A percentile compares a stretch with the other conserved stretches of the same genome.
Conservation (phyloP, 1,140 invertebrate genomes). For the Leptinotarsa undecemlineata region DNA sequence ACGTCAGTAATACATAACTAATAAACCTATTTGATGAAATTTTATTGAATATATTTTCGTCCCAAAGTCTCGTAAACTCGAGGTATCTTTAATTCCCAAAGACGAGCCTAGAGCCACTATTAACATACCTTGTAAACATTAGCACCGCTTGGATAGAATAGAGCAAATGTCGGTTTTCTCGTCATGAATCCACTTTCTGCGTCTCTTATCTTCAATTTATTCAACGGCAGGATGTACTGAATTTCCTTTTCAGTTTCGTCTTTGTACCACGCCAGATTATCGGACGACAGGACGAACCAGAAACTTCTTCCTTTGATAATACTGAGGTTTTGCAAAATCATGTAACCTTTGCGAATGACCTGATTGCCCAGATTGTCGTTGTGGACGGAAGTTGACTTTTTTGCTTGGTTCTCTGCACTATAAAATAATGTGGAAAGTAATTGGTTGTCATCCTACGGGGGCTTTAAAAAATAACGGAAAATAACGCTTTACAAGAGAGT, state of each 20-base stretch:
- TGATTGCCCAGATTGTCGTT: conserved; percentile 89
- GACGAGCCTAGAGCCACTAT: too few relatives aligned
- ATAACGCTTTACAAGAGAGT: too few relatives aligned
- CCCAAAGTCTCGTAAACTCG: too few relatives aligned
- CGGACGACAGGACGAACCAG: conserved; percentile 99
- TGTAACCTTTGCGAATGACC: conserved; percentile 98
- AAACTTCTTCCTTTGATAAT: conserved; percentile 96
- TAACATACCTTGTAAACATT: conserved; percentile 87
- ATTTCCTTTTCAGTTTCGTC: conserved; percentile 99
- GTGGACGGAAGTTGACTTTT: conserved; percentile 84
- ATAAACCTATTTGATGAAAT: too few relatives aligned
- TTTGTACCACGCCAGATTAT: conserved; percentile 98
- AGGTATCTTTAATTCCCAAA: too few relatives aligned
- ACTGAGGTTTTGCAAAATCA: conserved; percentile 96
- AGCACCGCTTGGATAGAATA: conserved; percentile 95
- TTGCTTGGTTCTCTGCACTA: conserved; percentile 95
- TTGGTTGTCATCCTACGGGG: too few relatives aligned
- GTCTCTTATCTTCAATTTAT: conserved; percentile 95
- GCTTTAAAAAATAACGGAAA: too few relatives aligned
- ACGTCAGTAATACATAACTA: too few relatives aligned
- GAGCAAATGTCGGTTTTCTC: conserved; percentile 91
- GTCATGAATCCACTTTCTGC: conserved; percentile 96
- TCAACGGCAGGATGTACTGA: conserved; percentile 98
- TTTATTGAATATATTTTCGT: too few relatives aligned
- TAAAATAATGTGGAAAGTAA: conserved; percentile 25